A percentile compares a stretch with the other conserved stretches of the same genome.
Conservation (phyloP, 1,140 invertebrate species). For the Heterodera schachtii region DNA sequence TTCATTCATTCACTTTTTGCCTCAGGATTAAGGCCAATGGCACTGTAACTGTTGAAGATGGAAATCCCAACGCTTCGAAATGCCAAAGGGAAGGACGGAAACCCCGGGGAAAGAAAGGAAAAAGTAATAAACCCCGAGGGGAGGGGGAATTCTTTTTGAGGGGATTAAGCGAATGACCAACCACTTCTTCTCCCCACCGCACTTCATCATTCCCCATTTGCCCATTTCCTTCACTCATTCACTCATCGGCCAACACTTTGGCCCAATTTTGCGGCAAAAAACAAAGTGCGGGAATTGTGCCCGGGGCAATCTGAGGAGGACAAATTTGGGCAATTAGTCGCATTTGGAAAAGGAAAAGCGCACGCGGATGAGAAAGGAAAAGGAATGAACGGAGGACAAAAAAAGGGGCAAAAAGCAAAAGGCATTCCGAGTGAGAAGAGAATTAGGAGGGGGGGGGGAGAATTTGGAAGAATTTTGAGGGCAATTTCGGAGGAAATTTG, state of each 20-base stretch:
- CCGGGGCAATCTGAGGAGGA: neutral
- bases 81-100: neutral
- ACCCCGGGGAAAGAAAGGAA: neutral
- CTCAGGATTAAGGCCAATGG: neutral
- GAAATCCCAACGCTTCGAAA: neutral
- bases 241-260: neutral
- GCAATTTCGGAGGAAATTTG: too few relatives aligned
- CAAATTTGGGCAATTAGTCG: conserved; percentile 16
- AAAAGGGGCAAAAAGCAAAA: neutral
- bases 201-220: neutral
- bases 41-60: neutral
- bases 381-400: neutral
- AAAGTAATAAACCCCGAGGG: neutral
- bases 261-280: conserved; percentile 7
- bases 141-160: neutral
- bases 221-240: neutral
- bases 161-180: neutral
- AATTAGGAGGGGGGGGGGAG: neutral
- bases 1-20: neutral
- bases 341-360: neutral
- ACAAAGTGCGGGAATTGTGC: conserved; percentile 16
- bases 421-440: neutral
- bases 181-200: neutral
- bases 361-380: neutral
- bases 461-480: neutral